Evolutionary conservation across 2,888 invertebrate genomes (phyloP), one percentile per base, ranked within the genome.

Genomic region (Pristionchus entomophagus): DNA sequence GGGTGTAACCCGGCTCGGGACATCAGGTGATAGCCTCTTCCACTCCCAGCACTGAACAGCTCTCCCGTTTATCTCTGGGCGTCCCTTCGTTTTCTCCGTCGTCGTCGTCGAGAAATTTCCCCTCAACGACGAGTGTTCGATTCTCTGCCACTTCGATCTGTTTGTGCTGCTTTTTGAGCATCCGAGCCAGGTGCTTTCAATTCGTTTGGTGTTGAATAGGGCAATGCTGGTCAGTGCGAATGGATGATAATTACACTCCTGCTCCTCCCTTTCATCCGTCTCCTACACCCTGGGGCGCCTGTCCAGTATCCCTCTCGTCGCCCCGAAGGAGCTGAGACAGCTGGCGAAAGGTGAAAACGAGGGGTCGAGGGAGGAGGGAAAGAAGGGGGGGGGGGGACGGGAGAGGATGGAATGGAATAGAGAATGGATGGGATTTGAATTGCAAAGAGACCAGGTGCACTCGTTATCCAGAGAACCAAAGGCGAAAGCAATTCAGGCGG

Each of bases 1-100:
- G 73, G 73, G 73, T 73, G 73, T 73, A 73, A 73, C 41, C 2
- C 41, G n/a, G 69, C 1, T 8, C 35, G 12, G 65, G 35, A 6
- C 22, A 73, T 73, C 73, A 73, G 73, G 73, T 73, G 73, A 73
- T 73, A 73, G 73, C 73, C 41, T 22, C 73, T 14, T 35, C n/a
- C n/a, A n/a, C n/a, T n/a, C 38, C 38, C 38, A 41, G 73, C 41
- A 45, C 41, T n/a, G 19, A 38, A 35, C 35, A 12, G 17, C 65
- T 35, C 12, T 41, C 35, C 38, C 41, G 73, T 8, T 35, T 41
- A 45, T 41, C 62, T 35, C 65, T 65, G 14, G 35, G 65, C 14
- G 4, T 65, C 22, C n/a, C 59, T n/a, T 1, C 26, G 26, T 22
- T 51, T 51, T 51, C 51, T n/a, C 65, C 38, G 17, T 62, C 62